Conservation (phyloP, 2,797 vertebrate species). For the Hypotaenidia philippensis region DNA sequence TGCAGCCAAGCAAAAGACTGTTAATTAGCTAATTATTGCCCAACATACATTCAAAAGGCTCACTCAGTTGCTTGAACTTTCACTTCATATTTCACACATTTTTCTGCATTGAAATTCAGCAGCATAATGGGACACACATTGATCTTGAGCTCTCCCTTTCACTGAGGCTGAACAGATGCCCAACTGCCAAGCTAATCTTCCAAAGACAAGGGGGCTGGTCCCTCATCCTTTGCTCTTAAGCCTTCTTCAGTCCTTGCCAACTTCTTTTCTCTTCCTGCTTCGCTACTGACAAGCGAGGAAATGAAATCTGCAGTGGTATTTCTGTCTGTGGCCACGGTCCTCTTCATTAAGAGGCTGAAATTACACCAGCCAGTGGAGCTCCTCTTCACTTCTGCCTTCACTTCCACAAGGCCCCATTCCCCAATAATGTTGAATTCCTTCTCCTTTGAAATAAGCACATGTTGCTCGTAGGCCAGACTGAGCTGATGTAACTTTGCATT, state of each 20-base stretch:
- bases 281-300: rapidly evolving
- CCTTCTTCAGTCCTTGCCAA: neutral
- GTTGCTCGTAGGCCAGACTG: neutral
- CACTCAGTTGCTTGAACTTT: neutral
- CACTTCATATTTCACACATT: neutral
- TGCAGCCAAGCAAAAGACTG: constrained; percentile 46
- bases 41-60: neutral
- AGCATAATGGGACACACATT: neutral
- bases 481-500: neutral
- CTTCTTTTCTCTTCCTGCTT: neutral
- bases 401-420: neutral
- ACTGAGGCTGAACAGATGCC: neutral
- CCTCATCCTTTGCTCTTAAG: neutral
- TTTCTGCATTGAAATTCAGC: neutral
- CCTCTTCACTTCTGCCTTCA: neutral
- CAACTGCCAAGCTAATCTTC: neutral
- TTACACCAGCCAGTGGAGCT: neutral
- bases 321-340: neutral
- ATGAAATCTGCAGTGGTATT: neutral
- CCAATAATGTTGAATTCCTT: neutral
- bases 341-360: neutral
- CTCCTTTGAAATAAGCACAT: neutral
- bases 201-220: neutral
- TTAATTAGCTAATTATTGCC: constrained; percentile 68
- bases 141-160: neutral